Conservation (phyloP, 2,888 invertebrate genomes). For the Epirrhoe tristata region DNA sequence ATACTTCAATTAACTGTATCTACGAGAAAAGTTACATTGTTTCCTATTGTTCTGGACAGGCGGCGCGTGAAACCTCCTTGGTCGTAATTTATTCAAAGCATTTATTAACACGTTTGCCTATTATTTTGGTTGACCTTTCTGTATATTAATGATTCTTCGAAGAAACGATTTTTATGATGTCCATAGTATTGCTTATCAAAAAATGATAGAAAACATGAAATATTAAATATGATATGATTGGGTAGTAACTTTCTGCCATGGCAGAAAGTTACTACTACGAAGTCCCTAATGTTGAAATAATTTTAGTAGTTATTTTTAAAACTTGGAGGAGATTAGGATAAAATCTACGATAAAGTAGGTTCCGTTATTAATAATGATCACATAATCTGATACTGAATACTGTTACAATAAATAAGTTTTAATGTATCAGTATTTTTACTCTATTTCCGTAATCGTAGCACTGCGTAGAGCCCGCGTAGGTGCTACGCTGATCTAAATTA, state of each 20-base stretch:
- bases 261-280: too few relatives aligned
- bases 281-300: too few relatives aligned
- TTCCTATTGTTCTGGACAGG: slow-evolving; percentile 48
- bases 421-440: neutral
- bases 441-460: slow-evolving; percentile 4
- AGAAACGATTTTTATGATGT: neutral
- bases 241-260: too few relatives aligned
- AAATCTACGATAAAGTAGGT: too few relatives aligned
- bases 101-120: slow-evolving; percentile 33
- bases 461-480: slow-evolving; percentile 8
- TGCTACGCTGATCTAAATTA: slow-evolving; percentile 8
- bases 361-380: too few relatives aligned
- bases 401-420: too few relatives aligned
- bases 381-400: too few relatives aligned
- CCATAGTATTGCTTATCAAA: too few relatives aligned
- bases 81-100: slow-evolving; percentile 40
- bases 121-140: slow-evolving; percentile 40
- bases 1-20: slow-evolving; percentile 41
- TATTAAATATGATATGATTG: too few relatives aligned
- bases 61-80: slow-evolving; percentile 47
- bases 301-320: too few relatives aligned
- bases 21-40: slow-evolving; percentile 27
- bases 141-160: slow-evolving; percentile 16
- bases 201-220: too few relatives aligned
- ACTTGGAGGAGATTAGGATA: too few relatives aligned